These are phyloP conservation scores for Brotogeris chrysoptera DNA, from an alignment of 2,797 vertebrate species.

Conservation along the genomic window DNA sequence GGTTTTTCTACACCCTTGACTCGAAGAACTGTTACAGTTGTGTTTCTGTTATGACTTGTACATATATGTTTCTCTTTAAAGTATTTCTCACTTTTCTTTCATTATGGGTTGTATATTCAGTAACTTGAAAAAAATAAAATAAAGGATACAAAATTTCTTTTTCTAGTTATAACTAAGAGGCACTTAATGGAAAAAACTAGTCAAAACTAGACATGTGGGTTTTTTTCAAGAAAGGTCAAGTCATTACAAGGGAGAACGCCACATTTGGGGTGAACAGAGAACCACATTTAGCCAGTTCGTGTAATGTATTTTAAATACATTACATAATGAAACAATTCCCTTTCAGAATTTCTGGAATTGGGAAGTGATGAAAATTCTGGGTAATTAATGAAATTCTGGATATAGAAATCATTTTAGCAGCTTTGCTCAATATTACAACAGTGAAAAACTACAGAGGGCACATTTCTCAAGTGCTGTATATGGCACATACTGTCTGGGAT, in stretches of 20 bases:
- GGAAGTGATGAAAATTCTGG: not conserved
- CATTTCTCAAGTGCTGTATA: not conserved
- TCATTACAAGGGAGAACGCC: not conserved
- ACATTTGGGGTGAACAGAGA: not conserved
- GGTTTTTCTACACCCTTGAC: not conserved
- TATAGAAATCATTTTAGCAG: not conserved
- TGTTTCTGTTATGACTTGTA: not conserved
- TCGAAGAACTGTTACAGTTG: not conserved
- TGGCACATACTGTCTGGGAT: not conserved
- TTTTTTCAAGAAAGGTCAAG: not conserved
- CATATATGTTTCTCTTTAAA: not conserved
- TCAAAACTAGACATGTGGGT: not conserved
- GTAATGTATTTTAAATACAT: not conserved
- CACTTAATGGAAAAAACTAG: not conserved
- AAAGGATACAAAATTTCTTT: not conserved
- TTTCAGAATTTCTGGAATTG: not conserved
- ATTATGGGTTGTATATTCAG: not conserved
- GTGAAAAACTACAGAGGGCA: constrained; percentile 33
- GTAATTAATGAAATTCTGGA: not conserved
- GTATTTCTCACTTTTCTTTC: not conserved
- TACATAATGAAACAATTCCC: not conserved
- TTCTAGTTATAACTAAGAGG: not conserved
- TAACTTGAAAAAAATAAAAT: not conserved
- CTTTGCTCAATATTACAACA: not conserved
- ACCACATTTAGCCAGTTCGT: not conserved